Conservation (phyloP, 2,888 invertebrate genomes). For the Slavum lentiscoides region DNA sequence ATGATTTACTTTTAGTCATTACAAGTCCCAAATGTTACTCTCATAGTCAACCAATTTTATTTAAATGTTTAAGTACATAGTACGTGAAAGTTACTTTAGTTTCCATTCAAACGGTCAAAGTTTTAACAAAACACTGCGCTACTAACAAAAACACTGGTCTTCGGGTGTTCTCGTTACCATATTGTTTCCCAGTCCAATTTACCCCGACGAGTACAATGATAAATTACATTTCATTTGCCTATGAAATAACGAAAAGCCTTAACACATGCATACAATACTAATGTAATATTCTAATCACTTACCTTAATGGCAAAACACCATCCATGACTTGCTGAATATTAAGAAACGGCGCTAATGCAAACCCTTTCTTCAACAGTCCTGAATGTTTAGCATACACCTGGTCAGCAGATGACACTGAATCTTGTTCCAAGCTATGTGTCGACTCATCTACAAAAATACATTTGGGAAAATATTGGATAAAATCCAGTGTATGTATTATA, state of each 20-base stretch:
- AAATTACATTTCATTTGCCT: conserved; percentile 5
- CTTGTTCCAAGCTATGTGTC: conserved; percentile 71
- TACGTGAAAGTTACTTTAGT: conserved; percentile 20
- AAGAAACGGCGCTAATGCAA: conserved; percentile 84
- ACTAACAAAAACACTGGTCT: conserved; percentile 26
- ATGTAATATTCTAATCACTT: conserved; percentile 59
- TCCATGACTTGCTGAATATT: conserved; percentile 88
- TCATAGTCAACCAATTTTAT: conserved; percentile 14
- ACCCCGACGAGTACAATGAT: neutral
- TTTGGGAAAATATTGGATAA: neutral
- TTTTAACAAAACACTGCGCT: neutral
- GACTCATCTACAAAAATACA: conserved; percentile 60
- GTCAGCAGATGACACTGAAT: conserved; percentile 57
- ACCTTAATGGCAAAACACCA: conserved; percentile 82
- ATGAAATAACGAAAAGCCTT: neutral
- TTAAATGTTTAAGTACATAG: neutral
- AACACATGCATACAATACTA: conserved; percentile 12
- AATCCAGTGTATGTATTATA: too few relatives aligned
- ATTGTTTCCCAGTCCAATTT: conserved; percentile 8
- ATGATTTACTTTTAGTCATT: conserved; percentile 6
- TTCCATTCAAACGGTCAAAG: conserved; percentile 6
- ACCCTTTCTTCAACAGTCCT: conserved; percentile 81
- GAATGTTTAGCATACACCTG: conserved; percentile 71
- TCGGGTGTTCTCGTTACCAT: neutral
- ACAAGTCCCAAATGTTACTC: neutral